Percentiles rank a stretch among this genome's conserved stretches.
These are phyloP conservation scores for Ailurus styani DNA, from an alignment of 2,113 vertebrate species.

Conservation along the genomic window DNA sequence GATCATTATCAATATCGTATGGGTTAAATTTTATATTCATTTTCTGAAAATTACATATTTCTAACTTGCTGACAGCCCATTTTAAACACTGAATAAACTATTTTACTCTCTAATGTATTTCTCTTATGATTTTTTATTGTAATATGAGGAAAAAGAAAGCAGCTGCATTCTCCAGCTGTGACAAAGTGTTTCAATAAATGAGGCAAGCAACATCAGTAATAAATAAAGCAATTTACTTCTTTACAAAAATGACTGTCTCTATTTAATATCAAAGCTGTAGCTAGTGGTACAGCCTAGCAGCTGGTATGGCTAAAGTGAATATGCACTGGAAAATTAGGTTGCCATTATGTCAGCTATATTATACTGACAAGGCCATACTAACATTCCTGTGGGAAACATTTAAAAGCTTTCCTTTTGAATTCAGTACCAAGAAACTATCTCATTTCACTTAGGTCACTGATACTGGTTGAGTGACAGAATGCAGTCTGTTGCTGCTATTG, in stretches of 20 bases:
- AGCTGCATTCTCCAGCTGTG: slow-evolving; percentile 55
- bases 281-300: not conserved
- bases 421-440: not conserved
- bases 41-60: slow-evolving; percentile 35
- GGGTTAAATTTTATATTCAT: not conserved
- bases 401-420: slow-evolving; percentile 9
- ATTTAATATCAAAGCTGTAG: slow-evolving; percentile 46
- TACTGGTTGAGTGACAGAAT: not conserved
- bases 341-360: not conserved
- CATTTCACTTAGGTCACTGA: not conserved
- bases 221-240: slow-evolving; percentile 47
- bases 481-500: not conserved
- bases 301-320: not conserved
- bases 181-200: slow-evolving; percentile 39
- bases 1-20: not conserved
- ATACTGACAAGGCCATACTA: not conserved
- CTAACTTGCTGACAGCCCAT: not conserved
- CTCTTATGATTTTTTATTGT: not conserved
- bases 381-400: not conserved
- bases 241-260: slow-evolving; percentile 30
- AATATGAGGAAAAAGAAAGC: slow-evolving; percentile 9
- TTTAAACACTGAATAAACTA: slow-evolving; percentile 37
- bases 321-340: slow-evolving; percentile 1
- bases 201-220: slow-evolving; percentile 34
- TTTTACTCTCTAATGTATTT: slow-evolving; percentile 24